phyloP scores from a whole-genome alignment of 2,113 vertebrate genomes.

The Sprattus sprattus region DNA sequence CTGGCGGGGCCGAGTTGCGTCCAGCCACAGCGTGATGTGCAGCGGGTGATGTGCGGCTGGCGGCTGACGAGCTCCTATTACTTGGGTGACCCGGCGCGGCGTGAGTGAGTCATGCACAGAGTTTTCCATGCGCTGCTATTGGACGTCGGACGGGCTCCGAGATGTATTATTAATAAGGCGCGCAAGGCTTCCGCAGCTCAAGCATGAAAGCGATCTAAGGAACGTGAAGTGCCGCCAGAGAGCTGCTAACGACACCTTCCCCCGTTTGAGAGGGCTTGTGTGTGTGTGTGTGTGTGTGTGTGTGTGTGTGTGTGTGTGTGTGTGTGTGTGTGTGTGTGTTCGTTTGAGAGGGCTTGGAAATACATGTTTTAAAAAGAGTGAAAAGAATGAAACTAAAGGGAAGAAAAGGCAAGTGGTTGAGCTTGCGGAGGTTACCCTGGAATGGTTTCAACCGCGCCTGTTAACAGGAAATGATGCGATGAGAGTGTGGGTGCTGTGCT shows the following conservation, averaged over 20 bases:
- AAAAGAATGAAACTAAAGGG: neutral
- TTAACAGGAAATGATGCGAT: neutral
- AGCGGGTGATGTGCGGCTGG: neutral
- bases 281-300: no score
- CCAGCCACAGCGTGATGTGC: neutral
- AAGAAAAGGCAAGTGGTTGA: neutral
- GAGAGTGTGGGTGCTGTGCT: slow-evolving; percentile 22
- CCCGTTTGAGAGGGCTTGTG: neutral
- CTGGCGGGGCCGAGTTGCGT: neutral
- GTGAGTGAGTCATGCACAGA: neutral
- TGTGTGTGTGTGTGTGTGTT: no score
- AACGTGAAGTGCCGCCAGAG: neutral
- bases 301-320: no score
- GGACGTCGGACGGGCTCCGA: neutral
- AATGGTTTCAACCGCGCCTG: neutral
- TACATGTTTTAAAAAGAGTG: neutral
- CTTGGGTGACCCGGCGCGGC: neutral
- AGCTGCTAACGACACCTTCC: neutral
- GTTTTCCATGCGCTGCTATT: neutral
- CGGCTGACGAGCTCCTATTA: slow-evolving; percentile 4
- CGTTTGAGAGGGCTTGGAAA: neutral
- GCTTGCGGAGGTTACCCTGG: slow-evolving; percentile 13
- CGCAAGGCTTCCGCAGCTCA: neutral
- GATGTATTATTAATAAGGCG: slow-evolving; percentile 22
- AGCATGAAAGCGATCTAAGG: slow-evolving; percentile 27